Evolutionary conservation across 2,113 vertebrate genomes (phyloP).

Genomic region (Anoplopoma fimbria): DNA sequence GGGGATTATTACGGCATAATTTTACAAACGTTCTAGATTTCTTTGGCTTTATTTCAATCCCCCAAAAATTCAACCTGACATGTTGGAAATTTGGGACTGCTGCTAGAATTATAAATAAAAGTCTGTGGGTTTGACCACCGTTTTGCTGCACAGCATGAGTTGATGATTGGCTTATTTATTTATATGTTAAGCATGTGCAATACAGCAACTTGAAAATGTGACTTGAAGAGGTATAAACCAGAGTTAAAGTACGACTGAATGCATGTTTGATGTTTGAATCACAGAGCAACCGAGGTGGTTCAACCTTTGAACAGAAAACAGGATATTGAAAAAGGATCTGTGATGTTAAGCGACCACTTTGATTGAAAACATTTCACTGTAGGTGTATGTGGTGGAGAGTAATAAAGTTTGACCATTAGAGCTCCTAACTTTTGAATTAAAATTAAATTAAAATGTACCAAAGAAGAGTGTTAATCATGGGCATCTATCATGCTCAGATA

Average conservation of each 20-base stretch:
- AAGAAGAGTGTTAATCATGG: background rate
- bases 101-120: background rate
- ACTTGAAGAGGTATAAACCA: no score
- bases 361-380: background rate
- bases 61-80: background rate
- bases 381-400: background rate
- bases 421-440: background rate
- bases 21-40: background rate
- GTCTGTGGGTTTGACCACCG: background rate
- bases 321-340: background rate
- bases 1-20: background rate
- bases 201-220: no score
- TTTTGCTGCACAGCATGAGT: background rate
- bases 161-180: background rate
- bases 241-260: no score
- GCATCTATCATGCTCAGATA: background rate
- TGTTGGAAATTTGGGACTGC: background rate
- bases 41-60: background rate
- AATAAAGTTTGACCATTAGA: background rate
- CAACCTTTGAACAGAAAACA: background rate
- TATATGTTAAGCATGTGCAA: background rate
- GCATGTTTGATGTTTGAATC: constrained; percentile 2
- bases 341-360: background rate
- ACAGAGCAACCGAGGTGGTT: background rate
- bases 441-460: background rate